Evolutionary conservation across 1,140 invertebrate species (phyloP).

Genomic region (Cydia splendana): DNA sequence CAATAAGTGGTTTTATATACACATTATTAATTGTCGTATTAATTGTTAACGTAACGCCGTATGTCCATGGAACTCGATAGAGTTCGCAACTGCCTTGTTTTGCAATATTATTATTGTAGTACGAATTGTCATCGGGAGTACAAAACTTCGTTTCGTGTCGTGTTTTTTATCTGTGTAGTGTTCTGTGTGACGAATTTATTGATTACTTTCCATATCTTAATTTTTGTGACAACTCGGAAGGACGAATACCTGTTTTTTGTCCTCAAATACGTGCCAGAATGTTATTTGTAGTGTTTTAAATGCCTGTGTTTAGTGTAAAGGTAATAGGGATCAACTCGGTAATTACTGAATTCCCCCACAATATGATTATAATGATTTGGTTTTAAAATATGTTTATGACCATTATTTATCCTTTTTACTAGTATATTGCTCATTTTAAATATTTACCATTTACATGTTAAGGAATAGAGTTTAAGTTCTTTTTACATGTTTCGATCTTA

Average conservation of each 20-base stretch:
- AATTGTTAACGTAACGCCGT: conserved; percentile 36
- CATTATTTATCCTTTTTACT: conserved; percentile 72
- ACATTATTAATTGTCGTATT: conserved; percentile 37
- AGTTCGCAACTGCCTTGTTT: conserved; percentile 50
- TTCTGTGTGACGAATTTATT: conserved; percentile 61
- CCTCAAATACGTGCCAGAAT: conserved; percentile 75
- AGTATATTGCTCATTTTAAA: conserved; percentile 76
- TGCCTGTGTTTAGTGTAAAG: conserved; percentile 64
- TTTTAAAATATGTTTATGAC: conserved; percentile 61
- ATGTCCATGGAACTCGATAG: conserved; percentile 39
- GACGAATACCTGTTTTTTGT: conserved; percentile 51
- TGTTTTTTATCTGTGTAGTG: conserved; percentile 46
- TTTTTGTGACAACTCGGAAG: conserved; percentile 50
- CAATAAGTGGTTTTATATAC: conserved; percentile 45
- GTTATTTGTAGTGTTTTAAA: conserved; percentile 71
- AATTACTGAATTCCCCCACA: conserved; percentile 49
- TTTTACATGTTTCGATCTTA: conserved; percentile 54
- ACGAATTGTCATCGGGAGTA: conserved; percentile 57
- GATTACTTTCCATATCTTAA: conserved; percentile 41
- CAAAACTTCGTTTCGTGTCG: conserved; percentile 60
- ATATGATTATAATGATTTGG: conserved; percentile 60
- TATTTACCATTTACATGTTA: conserved; percentile 75
- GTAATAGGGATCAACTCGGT: conserved; percentile 62
- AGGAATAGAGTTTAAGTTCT: conserved; percentile 69
- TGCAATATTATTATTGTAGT: conserved; percentile 41